Conservation (phyloP, 2,113 vertebrate species). For the Sylvietta virens region DNA sequence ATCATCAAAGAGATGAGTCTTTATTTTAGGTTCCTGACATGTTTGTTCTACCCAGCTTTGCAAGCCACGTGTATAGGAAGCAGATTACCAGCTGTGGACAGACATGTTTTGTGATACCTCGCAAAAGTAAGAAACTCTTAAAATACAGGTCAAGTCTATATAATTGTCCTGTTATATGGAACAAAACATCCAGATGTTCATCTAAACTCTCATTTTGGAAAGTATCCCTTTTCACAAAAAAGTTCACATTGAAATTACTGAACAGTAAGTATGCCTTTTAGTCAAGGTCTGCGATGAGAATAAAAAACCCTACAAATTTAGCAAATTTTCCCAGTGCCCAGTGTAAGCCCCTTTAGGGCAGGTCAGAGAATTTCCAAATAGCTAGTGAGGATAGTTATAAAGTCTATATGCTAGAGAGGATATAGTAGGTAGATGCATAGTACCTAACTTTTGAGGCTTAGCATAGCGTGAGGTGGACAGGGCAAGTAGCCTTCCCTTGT, state of each 20-base stretch:
- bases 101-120: not conserved
- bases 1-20: not conserved
- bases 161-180: not conserved
- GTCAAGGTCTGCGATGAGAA: not conserved
- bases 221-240: not conserved
- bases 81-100: not conserved
- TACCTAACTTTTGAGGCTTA: not conserved
- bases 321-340: not conserved
- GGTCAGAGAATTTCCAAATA: not conserved
- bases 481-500: not conserved
- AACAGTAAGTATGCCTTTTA: not conserved
- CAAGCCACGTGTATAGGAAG: not conserved
- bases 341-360: not conserved
- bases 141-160: not conserved
- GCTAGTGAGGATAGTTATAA: not conserved
- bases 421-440: not conserved
- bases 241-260: not conserved
- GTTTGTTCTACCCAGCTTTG: not conserved
- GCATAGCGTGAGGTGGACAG: not conserved
- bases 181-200: not conserved
- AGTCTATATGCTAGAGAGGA: not conserved
- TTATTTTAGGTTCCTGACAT: not conserved
- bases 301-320: not conserved
- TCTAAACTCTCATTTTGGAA: not conserved
- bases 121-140: not conserved